phyloP scores from a whole-genome alignment of 2,888 invertebrate species.

The Thera obeliscata region DNA sequence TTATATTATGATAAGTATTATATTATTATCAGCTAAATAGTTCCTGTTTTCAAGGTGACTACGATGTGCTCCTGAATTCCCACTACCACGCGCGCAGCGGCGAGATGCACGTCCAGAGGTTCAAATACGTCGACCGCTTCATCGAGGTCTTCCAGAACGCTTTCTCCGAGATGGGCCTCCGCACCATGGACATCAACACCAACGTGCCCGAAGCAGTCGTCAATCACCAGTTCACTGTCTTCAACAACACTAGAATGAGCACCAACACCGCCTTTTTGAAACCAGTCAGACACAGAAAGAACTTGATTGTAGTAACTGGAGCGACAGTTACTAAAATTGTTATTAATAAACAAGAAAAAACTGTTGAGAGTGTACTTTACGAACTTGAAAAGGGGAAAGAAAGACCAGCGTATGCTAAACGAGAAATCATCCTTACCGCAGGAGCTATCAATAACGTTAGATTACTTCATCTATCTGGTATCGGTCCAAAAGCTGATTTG shows the following conservation, averaged over 20 bases:
- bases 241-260: conserved; percentile 76
- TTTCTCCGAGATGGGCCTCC: conserved; percentile 75
- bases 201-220: conserved; percentile 75
- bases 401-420: conserved; percentile 69
- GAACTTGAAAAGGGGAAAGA: conserved; percentile 75
- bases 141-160: conserved; percentile 72
- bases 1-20: no score
- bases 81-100: conserved; percentile 77
- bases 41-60: conserved; percentile 67
- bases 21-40: no score
- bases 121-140: conserved; percentile 71
- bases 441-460: conserved; percentile 80
- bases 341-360: conserved; percentile 69
- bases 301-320: conserved; percentile 69
- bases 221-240: conserved; percentile 72
- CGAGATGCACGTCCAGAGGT: conserved; percentile 75
- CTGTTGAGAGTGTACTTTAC: conserved; percentile 71
- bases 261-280: conserved; percentile 74
- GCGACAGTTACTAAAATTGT: conserved; percentile 74
- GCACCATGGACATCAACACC: conserved; percentile 71
- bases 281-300: conserved; percentile 72
- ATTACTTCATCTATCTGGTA: conserved; percentile 73
- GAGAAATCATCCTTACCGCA: conserved; percentile 72
- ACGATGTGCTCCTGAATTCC: conserved; percentile 76
- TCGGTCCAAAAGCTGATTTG: conserved; percentile 70